Evolutionary conservation across 2,888 invertebrate species (phyloP).

Genomic region (Microdon myrmicae): DNA sequence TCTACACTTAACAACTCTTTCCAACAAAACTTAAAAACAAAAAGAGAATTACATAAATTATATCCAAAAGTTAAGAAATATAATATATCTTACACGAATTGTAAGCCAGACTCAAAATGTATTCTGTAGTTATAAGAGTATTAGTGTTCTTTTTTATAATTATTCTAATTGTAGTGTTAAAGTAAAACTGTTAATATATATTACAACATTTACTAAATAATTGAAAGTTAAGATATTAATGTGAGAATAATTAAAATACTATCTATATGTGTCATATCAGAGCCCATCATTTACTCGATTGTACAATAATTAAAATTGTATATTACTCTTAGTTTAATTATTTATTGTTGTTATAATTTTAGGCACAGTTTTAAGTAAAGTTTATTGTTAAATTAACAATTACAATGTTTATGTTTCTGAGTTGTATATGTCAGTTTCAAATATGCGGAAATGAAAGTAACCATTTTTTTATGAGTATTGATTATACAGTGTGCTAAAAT

Average conservation of each 20-base stretch:
- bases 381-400: slow-evolving; percentile 1
- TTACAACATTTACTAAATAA: slow-evolving; percentile 36
- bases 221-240: slow-evolving; percentile 15
- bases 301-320: slow-evolving; percentile 18
- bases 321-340: slow-evolving; percentile 25
- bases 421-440: too few relatives aligned
- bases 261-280: too few relatives aligned
- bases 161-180: slow-evolving; percentile 18
- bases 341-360: slow-evolving; percentile 34
- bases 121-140: slow-evolving; percentile 14
- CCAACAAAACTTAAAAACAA: slow-evolving; percentile 17
- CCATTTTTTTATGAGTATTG: too few relatives aligned
- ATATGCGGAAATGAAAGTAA: too few relatives aligned
- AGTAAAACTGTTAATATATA: slow-evolving; percentile 25
- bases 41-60: slow-evolving; percentile 10
- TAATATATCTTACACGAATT: slow-evolving; percentile 2
- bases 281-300: too few relatives aligned
- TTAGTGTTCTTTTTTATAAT: slow-evolving; percentile 20
- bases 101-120: too few relatives aligned
- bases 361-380: not conserved
- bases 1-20: too few relatives aligned
- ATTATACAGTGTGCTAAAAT: too few relatives aligned
- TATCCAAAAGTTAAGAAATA: slow-evolving; percentile 24
- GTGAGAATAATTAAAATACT: slow-evolving; percentile 6
- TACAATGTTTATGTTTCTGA: slow-evolving; percentile 1